Base-by-base conservation (phyloP, 2,797 vertebrate genomes). In the Apogon talboti region DNA sequence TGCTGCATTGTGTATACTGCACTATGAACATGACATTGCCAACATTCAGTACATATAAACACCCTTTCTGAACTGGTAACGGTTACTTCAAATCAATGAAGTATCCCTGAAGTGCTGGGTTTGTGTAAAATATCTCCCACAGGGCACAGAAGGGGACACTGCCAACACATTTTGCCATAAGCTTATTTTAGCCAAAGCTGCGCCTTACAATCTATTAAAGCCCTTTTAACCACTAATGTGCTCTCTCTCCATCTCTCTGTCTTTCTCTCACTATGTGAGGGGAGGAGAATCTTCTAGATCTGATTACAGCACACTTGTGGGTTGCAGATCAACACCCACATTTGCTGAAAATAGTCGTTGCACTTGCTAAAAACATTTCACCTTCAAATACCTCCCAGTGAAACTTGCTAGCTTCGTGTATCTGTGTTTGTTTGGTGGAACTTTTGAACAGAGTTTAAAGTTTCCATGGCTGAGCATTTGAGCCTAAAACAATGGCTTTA, bases 141-240 rank as follows among this genome's bases (percentile, higher is more conserved):
- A 15, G 46, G 61, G 15, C 49, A 66, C 47, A 71, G 66, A 59
- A 49, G 28, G 69, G 58, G 66, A 78, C 74, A 77, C 83, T 83
- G 74, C 79, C 81, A 67, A 72, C 61, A 66, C 58, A 66, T 82
- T 76, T 76, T 62, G 69, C 76, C 66, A 82, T 65, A 66, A 73
- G 66, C 78, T 84, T 83, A 52, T 70, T 87, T 81, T 79, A 78
- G 86, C 84, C 83, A 88, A 90, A 91, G 87, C 85, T 79, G 82
- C 82, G 74, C 87, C 84, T 90, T 88, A 90, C 82, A 90, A 86
- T 89, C 87, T 85, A 57, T 78, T 45, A 54, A 78, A 66, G 44
- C 69, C 61, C 68, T 52, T 73, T 76, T 55, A 50, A 53, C 54
- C 52, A 14, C 50, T 16, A 41, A 16, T 57, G 46, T 38, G 30